phyloP scores from a whole-genome alignment of 2,113 vertebrate genomes.

The Oreocharis arfaki region DNA sequence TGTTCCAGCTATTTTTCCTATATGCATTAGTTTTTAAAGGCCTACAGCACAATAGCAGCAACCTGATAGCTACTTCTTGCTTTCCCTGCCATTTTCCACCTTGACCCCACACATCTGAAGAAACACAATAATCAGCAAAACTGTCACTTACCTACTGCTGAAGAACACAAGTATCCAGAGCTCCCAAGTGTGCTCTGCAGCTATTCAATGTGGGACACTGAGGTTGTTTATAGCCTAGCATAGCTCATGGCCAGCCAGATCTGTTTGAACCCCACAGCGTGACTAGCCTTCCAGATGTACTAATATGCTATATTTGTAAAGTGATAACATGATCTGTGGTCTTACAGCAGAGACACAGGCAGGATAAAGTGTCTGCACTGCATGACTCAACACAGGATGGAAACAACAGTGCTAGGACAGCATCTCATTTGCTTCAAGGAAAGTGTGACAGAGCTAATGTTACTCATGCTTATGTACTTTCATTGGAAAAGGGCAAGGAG shows the following conservation, averaged over 20 bases:
- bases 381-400: slow-evolving; percentile 61
- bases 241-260: slow-evolving; percentile 26
- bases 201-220: not conserved
- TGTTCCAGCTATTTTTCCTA: not conserved
- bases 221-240: slow-evolving; percentile 67
- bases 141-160: slow-evolving; percentile 59
- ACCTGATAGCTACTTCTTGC: not conserved
- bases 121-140: slow-evolving; percentile 19
- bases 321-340: slow-evolving; percentile 74
- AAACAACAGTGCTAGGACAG: slow-evolving; percentile 14
- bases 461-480: not conserved
- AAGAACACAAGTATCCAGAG: not conserved
- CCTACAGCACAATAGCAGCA: not conserved
- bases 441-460: not conserved
- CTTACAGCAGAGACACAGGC: slow-evolving; percentile 39
- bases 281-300: slow-evolving; percentile 65
- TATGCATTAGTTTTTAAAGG: not conserved
- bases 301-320: slow-evolving; percentile 81
- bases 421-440: not conserved
- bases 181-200: not conserved
- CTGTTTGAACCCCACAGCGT: slow-evolving; percentile 28
- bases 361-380: slow-evolving; percentile 66
- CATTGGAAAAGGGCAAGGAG: not conserved
- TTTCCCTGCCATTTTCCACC: not conserved
- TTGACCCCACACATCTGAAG: not conserved